Percentiles rank a stretch among this genome's conserved stretches.
Evolutionary conservation across 2,888 invertebrate species (phyloP).

Genomic region (Dusona sp.): DNA sequence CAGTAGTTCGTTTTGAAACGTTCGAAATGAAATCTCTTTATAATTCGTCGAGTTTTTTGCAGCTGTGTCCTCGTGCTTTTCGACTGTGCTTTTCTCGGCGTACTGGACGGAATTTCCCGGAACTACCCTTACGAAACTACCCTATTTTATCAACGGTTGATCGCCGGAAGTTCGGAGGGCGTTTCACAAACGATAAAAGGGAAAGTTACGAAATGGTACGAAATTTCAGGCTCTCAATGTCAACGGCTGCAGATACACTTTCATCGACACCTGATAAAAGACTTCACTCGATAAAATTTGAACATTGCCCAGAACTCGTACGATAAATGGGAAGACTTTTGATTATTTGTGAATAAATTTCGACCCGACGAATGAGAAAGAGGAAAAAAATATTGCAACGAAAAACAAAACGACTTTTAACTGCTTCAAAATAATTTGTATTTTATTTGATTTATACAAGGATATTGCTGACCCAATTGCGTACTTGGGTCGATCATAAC

Average conservation of each 20-base stretch:
- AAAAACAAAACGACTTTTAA: not conserved
- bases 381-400: not conserved
- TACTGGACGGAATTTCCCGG: not conserved
- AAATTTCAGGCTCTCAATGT: not conserved
- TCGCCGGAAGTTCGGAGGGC: not conserved
- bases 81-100: not conserved
- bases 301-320: not conserved
- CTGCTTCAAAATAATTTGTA: conserved; percentile 54
- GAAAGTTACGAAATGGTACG: not conserved
- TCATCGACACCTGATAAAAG: not conserved
- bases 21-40: conserved; percentile 10
- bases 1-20: not conserved
- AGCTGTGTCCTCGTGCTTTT: not conserved
- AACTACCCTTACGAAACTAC: conserved; percentile 9
- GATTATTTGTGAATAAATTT: not conserved
- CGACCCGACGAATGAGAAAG: not conserved
- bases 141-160: conserved; percentile 22
- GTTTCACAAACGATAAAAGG: conserved; percentile 15
- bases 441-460: conserved; percentile 72
- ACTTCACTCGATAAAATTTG: no score
- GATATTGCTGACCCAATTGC: conserved; percentile 40
- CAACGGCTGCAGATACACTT: conserved; percentile 7
- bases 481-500: not conserved
- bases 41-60: not conserved
- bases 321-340: not conserved